A percentile compares a stretch with the other conserved stretches of the same genome.
These are phyloP conservation scores for Etheostoma spectabile DNA, from an alignment of 2,113 vertebrate genomes.

Conservation along the genomic window DNA sequence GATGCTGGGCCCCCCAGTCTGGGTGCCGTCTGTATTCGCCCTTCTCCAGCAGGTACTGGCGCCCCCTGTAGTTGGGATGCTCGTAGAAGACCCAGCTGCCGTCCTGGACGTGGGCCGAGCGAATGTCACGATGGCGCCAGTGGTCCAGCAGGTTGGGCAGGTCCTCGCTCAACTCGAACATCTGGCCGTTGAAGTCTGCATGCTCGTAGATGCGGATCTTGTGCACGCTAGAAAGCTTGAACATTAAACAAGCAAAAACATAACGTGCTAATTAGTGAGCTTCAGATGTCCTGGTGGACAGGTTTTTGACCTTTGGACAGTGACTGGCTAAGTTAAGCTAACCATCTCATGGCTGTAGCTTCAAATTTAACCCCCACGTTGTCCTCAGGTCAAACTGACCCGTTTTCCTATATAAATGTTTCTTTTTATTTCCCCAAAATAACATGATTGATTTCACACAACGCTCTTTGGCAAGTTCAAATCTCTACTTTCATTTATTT, in stretches of 20 bases:
- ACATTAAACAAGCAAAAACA: background rate
- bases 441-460: no score
- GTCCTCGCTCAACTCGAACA: constrained; percentile 64
- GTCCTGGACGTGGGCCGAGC: constrained; percentile 64
- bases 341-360: background rate
- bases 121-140: constrained; percentile 57
- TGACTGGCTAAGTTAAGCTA: background rate
- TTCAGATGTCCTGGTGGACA: background rate
- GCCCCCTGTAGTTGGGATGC: constrained; percentile 69
- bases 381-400: no score
- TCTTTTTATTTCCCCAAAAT: no score
- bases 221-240: constrained; percentile 39
- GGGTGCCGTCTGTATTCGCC: constrained; percentile 69
- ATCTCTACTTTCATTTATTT: no score
- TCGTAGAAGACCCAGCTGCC: constrained; percentile 75
- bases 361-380: no score
- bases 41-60: constrained; percentile 74
- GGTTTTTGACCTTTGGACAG: background rate
- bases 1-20: constrained; percentile 70
- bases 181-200: constrained; percentile 68
- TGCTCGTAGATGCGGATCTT: constrained; percentile 64
- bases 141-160: constrained; percentile 56
- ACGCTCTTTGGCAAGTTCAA: no score
- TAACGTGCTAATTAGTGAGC: background rate
- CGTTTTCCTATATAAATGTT: no score